A percentile compares a stretch with the other conserved stretches of the same genome.
Evolutionary conservation across 2,888 invertebrate genomes (phyloP).

Genomic region (Macaria notata): DNA sequence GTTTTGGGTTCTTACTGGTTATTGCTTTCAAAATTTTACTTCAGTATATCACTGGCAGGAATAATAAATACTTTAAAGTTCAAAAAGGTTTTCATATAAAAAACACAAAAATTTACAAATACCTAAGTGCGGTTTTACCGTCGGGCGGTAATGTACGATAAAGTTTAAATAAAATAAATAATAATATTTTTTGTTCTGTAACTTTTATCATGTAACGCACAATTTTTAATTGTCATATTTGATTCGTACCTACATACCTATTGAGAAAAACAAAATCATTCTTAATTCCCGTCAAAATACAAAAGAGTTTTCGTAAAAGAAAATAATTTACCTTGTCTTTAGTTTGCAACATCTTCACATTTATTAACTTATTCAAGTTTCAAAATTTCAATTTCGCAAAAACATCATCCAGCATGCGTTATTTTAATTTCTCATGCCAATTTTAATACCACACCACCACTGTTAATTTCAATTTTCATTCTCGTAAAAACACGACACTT

Average conservation of each 20-base stretch:
- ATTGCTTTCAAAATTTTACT: too few relatives aligned
- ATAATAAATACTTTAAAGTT: too few relatives aligned
- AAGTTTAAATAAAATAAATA: not conserved
- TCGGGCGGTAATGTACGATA: not conserved
- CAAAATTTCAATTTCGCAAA: conserved; percentile 20
- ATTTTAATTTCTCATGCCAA: conserved; percentile 60
- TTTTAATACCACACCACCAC: conserved; percentile 72
- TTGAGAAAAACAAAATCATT: too few relatives aligned
- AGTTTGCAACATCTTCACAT: conserved; percentile 27
- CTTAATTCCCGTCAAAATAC: too few relatives aligned
- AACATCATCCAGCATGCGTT: conserved; percentile 66
- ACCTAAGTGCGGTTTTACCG: not conserved
- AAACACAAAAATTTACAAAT: too few relatives aligned
- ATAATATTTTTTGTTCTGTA: too few relatives aligned
- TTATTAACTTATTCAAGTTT: conserved; percentile 21
- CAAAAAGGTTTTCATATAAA: too few relatives aligned
- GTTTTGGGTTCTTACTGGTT: too few relatives aligned
- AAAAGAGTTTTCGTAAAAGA: not conserved
- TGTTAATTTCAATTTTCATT: conserved; percentile 55
- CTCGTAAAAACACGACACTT: conserved; percentile 66
- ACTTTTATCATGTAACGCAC: too few relatives aligned
- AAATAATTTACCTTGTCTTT: conserved; percentile 29
- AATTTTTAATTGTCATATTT: too few relatives aligned
- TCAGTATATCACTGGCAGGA: too few relatives aligned
- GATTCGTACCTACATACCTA: too few relatives aligned